Evolutionary conservation across 2,797 vertebrate genomes (phyloP).

Genomic region (Jordanella pulchra): DNA sequence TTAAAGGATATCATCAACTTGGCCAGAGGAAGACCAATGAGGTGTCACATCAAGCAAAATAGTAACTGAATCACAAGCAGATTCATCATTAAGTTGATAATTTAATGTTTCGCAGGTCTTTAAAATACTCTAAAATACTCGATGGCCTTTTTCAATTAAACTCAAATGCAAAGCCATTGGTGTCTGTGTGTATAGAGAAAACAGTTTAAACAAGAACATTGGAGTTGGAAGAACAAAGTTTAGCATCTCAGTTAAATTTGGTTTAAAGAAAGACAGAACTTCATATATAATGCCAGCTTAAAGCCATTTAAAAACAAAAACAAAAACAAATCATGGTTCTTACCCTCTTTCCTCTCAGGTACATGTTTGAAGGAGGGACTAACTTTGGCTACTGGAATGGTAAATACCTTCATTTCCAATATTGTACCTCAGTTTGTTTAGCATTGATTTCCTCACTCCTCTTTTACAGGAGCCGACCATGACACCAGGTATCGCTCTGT

Average conservation of each 20-base stretch:
- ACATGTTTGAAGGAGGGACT: constrained; percentile 98
- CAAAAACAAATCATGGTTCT: background rate
- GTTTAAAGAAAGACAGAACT: background rate
- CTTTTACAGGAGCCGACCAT: constrained; percentile 87
- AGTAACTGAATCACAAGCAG: background rate
- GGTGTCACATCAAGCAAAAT: background rate
- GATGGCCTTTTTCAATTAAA: background rate
- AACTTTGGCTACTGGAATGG: constrained; percentile 99
- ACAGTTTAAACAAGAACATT: background rate
- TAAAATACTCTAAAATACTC: background rate
- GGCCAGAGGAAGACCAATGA: too few species aligned
- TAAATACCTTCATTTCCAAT: constrained; percentile 50
- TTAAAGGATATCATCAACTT: background rate
- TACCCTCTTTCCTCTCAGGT: constrained; percentile 78
- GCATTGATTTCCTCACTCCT: background rate
- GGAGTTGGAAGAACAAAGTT: background rate
- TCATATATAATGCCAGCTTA: too few species aligned
- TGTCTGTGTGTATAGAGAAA: background rate
- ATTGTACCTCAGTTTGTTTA: constrained; percentile 4
- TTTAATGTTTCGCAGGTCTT: background rate
- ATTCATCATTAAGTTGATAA: background rate
- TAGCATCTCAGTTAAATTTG: background rate
- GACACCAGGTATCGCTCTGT: constrained; percentile 87
- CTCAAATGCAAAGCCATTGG: background rate
- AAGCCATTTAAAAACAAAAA: too few species aligned